A percentile compares a stretch with the other conserved stretches of the same genome.
Evolutionary conservation across 2,113 vertebrate species (phyloP).

Genomic region (Promerops cafer): DNA sequence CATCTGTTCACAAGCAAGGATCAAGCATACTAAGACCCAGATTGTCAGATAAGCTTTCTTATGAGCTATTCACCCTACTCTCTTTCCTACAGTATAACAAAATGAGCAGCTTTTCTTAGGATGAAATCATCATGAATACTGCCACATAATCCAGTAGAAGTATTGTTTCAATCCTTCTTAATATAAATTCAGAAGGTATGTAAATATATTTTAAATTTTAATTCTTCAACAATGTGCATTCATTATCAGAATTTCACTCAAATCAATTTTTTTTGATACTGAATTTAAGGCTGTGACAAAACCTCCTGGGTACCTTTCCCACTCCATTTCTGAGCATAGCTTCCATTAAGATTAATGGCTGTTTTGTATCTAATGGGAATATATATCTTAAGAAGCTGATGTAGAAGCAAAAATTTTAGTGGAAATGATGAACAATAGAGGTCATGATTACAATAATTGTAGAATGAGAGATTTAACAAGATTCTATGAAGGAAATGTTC

Average conservation of each 20-base stretch:
- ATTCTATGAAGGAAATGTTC: conserved; percentile 17
- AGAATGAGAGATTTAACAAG: conserved; percentile 36
- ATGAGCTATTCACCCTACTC: not conserved
- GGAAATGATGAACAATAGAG: conserved; percentile 35
- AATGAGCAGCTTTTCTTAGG: not conserved
- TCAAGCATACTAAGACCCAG: not conserved
- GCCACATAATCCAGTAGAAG: not conserved
- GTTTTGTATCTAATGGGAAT: conserved; percentile 53
- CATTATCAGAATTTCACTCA: conserved; percentile 35
- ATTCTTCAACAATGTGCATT: conserved; percentile 44
- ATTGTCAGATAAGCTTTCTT: not conserved
- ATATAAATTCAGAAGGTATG: conserved; percentile 15
- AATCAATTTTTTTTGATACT: conserved; percentile 32
- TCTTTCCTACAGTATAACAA: not conserved
- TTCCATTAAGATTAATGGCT: conserved; percentile 53
- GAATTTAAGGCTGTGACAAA: conserved; percentile 49
- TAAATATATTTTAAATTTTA: conserved; percentile 53
- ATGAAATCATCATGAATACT: not conserved
- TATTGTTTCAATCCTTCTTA: conserved; percentile 30
- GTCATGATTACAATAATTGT: conserved; percentile 62
- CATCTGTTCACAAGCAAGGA: not conserved
- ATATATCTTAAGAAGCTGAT: conserved; percentile 27
- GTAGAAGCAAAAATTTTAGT: conserved; percentile 45
- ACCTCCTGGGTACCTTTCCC: conserved; percentile 16
- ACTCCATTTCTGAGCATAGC: conserved; percentile 21